Evolutionary conservation across 2,888 invertebrate species (phyloP), one percentile per base, ranked within the genome.

Genomic region (Dorcus parallelipipedus): DNA sequence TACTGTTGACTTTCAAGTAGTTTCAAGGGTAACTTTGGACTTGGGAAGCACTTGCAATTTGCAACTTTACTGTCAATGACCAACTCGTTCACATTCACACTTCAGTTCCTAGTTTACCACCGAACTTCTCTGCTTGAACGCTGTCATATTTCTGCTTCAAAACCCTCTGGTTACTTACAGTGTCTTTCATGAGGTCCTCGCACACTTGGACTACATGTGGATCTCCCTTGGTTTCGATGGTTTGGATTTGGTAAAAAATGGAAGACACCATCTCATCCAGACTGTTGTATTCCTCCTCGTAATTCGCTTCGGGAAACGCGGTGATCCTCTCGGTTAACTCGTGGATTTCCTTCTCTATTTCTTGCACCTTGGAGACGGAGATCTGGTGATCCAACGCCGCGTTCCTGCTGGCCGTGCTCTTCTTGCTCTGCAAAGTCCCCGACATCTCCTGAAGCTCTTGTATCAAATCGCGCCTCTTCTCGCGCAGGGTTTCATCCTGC

Each of bases 131-230:
- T 5, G 26, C 26, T 33, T 33, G 26, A 33, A 33, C 5, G 26
- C 26, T 4, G 7, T 33, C 26, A 7, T 33, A 33, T 7, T 33
- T 33, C 26, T 33, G 26, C 7, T 33, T 33, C 26, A 33, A 6
- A 7, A 33, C 26, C 26, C 7, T 33, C 26, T 33, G 26, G 26
- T 33, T 33, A 1, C 26, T 33, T 1, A 33, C 26, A 6, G 26
- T 33, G 33, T 52, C 42, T 38, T 42, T 56, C 10, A 59, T 59
- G 33, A 59, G 49, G 49, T 59, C 51, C 14, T 53, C 49, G 42
- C 59, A 38, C 43, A 52, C 41, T 3, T 47, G 54, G 3, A 42
- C 10, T 7, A 55, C 43, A 10, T 54, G 38, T 33, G 52, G 55
- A 14, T 52, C 50, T 9, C 23, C 20, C n/a, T 56, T 52, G 5